These are phyloP conservation scores for Seira musarum DNA, from an alignment of 2,888 invertebrate species.

Conservation along the genomic window DNA sequence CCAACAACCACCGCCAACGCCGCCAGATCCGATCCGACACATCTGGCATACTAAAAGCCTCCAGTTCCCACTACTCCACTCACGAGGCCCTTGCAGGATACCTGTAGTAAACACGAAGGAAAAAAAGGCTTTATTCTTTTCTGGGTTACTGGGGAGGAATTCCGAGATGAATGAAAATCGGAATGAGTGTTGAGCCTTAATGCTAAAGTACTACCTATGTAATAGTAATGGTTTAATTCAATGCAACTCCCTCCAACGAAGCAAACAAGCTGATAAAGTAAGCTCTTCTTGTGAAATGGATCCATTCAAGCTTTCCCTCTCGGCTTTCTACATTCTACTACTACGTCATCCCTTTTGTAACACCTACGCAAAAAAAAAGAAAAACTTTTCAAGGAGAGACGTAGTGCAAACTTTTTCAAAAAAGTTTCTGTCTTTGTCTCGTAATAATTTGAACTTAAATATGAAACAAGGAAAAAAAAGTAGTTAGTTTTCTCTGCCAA, in stretches of 20 bases:
- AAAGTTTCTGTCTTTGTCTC: background rate
- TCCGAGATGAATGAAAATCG: slow-evolving; percentile 37
- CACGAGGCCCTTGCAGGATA: background rate
- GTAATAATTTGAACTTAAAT: too few species aligned
- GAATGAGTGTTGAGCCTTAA: slow-evolving; percentile 21
- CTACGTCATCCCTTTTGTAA: background rate
- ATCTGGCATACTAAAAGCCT: background rate
- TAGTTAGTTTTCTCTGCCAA: too few species aligned
- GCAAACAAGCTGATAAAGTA: slow-evolving; percentile 8
- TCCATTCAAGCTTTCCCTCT: background rate
- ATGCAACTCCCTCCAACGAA: slow-evolving; percentile 31
- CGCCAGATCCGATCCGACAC: slow-evolving; percentile 17
- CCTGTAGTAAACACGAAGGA: slow-evolving; percentile 4
- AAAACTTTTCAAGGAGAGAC: too few species aligned
- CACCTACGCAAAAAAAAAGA: too few species aligned
- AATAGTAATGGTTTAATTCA: slow-evolving; percentile 37
- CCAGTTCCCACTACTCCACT: background rate
- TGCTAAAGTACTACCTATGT: background rate
- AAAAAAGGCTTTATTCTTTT: slow-evolving; percentile 2
- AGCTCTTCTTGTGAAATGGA: background rate
- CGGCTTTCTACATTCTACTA: slow-evolving; percentile 18
- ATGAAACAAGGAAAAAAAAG: too few species aligned
- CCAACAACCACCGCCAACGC: background rate
- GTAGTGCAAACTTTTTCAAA: too few species aligned
- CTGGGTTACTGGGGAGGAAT: slow-evolving; percentile 13